Base-by-base conservation (phyloP, 2,797 vertebrate genomes). In the Schizopygopsis malacanthus region DNA sequence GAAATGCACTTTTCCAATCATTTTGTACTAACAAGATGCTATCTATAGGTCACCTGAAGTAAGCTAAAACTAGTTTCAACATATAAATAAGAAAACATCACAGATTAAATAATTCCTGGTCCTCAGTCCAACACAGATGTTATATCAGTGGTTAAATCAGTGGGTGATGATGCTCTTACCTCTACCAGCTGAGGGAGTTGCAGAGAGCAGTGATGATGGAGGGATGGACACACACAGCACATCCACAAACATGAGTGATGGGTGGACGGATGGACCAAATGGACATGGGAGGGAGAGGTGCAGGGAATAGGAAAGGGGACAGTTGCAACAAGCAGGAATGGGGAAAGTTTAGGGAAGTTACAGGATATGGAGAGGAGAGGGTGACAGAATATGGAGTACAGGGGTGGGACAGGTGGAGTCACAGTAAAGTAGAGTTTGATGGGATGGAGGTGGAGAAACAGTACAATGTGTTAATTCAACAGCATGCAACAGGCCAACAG, bases 161-260 rank as follows among this genome's bases (percentile, higher is more conserved):
- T 92, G 83, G 45, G 86, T 82, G 81, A 72, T 70, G 65, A 50
- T 33, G 80, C 45, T 92, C 96, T 96, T 96, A 96, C 96, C 95
- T 96, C 96, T 84, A 93, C 91, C 93, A 96, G 95, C 96, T 96
- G 94, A 92, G 92, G 88, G 92, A 93, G 94, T 91, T 91, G 94
- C 90, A 94, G 93, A 93, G 90, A 94, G 93, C 93, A 93, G 92
- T 94, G 94, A 92, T 91, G 93, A 90, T 89, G 93, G 91, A 87
- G 89, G 87, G 45, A 87, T 87, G 84, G 45, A 94, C 91, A 95
- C 93, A 95, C 92, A 95, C 93, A 94, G 93, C 93, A 93, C 87
- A 96, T 93, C 95, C 95, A 94, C 91, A 95, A 92, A 91, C 70
- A 81, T 83, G 82, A 80, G 89, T 89, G 89, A 91, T 39, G 83